Base-by-base conservation (phyloP, 1,140 invertebrate genomes). In the Campoletis sonorensis region DNA sequence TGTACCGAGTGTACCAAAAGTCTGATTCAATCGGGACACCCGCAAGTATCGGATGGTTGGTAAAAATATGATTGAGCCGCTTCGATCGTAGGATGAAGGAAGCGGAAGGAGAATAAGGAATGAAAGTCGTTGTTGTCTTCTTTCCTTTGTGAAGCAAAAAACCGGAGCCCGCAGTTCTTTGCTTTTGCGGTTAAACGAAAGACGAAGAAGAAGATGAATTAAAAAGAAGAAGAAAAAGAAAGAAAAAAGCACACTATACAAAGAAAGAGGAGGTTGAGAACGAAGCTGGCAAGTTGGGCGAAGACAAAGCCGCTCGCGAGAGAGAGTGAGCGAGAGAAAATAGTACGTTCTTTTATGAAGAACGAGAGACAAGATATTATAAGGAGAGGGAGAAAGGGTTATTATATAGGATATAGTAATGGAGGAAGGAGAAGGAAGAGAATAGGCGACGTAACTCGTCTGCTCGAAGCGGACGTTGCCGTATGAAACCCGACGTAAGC, bases 181-280 rank as follows among this genome's bases (percentile, higher is more conserved):
- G 54, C 40, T 45, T 21, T 58, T 58, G 54, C 54, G 54, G 54
- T 58, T 21, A 8, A 23, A 58, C 23, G 30, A 49, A 76, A 76
- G 61, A 61, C 45, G 58, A 68, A 76, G 10, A 76, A 49, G 3
- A 33, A 58, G 54, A 49, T 77, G 73, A 81, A 33, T 33, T 4
- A 79, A 45, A 71, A 76, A 71, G 67, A 45, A 61, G 80, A 79
- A 16, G 21, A 33, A n/a, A 82, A 16, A 72, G 76, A 58, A 71
- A n/a, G n/a, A n/a, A n/a, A n/a, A n/a, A n/a, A n/a, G n/a, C n/a
- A n/a, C n/a, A n/a, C n/a, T n/a, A 21, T 7, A 15, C 4, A 15
- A 54, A 70, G 30, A 71, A 5, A 76, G 67, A 45, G 67, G 49
- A 40, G 64, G 15, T 11, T 16, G 37, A 27, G 67, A 78, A 80